Evolutionary conservation across 2,113 vertebrate genomes (phyloP), one percentile per base, ranked within the genome.

Genomic region (Butorides virescens): DNA sequence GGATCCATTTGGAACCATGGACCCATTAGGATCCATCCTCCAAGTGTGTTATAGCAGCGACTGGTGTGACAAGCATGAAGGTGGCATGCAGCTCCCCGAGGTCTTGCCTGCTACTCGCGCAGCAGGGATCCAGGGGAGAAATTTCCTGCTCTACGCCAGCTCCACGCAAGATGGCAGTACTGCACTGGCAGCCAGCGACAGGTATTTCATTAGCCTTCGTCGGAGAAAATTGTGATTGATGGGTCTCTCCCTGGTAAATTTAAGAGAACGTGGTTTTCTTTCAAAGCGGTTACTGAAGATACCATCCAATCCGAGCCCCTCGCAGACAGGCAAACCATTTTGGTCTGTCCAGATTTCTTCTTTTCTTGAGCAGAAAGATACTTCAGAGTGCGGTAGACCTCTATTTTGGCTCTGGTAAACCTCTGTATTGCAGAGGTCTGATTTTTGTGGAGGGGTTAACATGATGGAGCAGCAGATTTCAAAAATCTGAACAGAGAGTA

Each of bases 201-300:
- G 15, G 7, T 6, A 2, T 81, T n/a, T 4, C 25, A 18, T 14
- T 11, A 1, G 32, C 56, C 21, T 46, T 42, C 7, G 0, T 13
- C 10, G 3, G n/a, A 26, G 37, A 26, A 32, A 70, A 9, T 1
- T 9, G n/a, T 19, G 27, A 14, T 20, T 52, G 20, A 25, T 34
- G 34, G 6, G 9, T 39, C 44, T 63, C 12, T 52, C 23, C 7
- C 8, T 3, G 46, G 19, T 25, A 34, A 25, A 27, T 68, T 36
- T 59, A 34, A 44, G 19, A 52, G 14, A 90, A n/a, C 10, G 19
- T 15, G 4, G 8, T 66, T 68, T 68, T 72, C 17, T 14, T 55
- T 86, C 55, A 53, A 80, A 76, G 42, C 21, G 42, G 20, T 47
- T 74, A 52, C 29, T 29, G 52, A 63, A 75, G 42, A 32, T 36